phyloP scores from a whole-genome alignment of 2,113 vertebrate genomes.

The Garra rufa region DNA sequence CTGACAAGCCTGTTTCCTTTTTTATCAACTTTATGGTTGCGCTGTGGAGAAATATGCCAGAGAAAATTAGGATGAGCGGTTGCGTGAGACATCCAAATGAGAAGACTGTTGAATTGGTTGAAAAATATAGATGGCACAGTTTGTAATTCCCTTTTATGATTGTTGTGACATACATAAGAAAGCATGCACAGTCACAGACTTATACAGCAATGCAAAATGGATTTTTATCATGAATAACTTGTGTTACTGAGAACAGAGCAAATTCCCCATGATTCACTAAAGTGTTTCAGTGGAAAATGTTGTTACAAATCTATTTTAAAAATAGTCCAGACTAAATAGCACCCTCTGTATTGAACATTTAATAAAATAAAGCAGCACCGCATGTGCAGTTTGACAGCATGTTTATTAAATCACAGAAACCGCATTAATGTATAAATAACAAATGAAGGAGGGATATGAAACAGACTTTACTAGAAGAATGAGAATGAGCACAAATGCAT shows the following conservation, averaged over 20 bases:
- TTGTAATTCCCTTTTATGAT: not conserved
- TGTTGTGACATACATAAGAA: not conserved
- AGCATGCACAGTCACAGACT: not conserved
- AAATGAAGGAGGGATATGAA: constrained; percentile 23
- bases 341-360: not conserved
- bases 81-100: not conserved
- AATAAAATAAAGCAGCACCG: not conserved
- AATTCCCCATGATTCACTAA: not conserved
- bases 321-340: not conserved
- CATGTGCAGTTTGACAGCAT: constrained; percentile 6
- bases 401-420: constrained; percentile 10
- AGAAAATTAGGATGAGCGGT: not conserved
- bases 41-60: not conserved
- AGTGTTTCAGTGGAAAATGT: not conserved
- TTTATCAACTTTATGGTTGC: not conserved
- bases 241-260: not conserved
- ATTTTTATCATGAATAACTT: not conserved
- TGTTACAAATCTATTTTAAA: not conserved
- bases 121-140: not conserved
- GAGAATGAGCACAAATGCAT: not conserved
- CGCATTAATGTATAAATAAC: constrained; percentile 6
- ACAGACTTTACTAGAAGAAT: not conserved
- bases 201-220: not conserved
- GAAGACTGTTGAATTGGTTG: not conserved
- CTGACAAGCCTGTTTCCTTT: constrained; percentile 16